Base-by-base conservation (phyloP, 2,797 vertebrate species). In the Lophotriccus pileatus region DNA sequence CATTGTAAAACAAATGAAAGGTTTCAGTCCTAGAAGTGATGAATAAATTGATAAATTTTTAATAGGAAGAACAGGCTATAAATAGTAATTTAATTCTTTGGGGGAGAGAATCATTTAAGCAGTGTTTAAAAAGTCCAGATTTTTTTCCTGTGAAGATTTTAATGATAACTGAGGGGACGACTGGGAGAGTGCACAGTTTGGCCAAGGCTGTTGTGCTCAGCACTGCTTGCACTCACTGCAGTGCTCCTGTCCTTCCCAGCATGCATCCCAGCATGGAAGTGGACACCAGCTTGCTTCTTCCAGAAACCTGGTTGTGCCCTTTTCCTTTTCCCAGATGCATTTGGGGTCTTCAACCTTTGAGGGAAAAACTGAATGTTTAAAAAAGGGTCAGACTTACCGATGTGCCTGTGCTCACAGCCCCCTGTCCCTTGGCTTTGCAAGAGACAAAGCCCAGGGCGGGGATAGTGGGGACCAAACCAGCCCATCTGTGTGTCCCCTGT, bases 1-100 rank as follows among this genome's bases (percentile, higher is more conserved):
- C 97, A 94, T 97, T 97, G 93, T 97, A 95, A 97, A 98, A 97
- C 96, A 97, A 97, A 98, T 97, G 95, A 97, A 96, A 97, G 93
- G 93, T 94, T 93, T 97, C 89, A 87, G 81, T 96, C 90, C 85
- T 95, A 96, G 95, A 94, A 96, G 89, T 95, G 95, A 87, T 95
- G 95, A 96, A 97, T 97, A 96, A 97, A 97, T 97, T 97, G 96
- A 96, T 98, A 97, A 97, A 98, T 98, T 97, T 98, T 98, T 98
- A 98, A 98, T 97, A 96, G 9, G 89, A 95, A 86, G 93, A 90
- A 94, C 91, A 69, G 84, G 58, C 89, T 95, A 92, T 96, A 96
- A 96, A 97, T 97, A 96, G 95, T 96, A 95, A 97, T 98, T 97
- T 97, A 93, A 96, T 96, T 97, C 96, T 97, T 96, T 41, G 75